Conservation (phyloP, 2,113 vertebrate species). For the Rhinichthys klamathensis region DNA sequence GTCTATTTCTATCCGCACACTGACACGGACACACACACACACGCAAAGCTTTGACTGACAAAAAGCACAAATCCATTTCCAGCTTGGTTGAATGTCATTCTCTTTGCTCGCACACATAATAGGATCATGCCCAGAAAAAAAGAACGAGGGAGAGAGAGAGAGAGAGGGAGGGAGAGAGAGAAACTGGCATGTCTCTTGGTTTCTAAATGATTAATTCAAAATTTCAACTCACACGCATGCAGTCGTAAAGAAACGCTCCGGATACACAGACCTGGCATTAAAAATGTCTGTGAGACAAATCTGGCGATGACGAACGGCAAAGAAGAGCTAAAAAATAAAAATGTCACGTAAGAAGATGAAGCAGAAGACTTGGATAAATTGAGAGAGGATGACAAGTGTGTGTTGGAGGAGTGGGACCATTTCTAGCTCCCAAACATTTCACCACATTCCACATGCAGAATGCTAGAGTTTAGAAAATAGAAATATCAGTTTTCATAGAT, state of each 20-base stretch:
- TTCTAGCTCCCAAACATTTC: constrained; percentile 11
- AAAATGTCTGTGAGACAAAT: constrained; percentile 24
- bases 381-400: constrained; percentile 13
- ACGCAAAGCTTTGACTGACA: constrained; percentile 63
- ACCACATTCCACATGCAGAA: neutral
- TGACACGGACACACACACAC: constrained; percentile 67
- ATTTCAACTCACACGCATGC: neutral
- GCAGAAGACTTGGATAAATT: constrained; percentile 3
- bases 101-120: constrained; percentile 19
- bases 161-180: constrained; percentile 6
- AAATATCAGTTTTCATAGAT: constrained; percentile 3
- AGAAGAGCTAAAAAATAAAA: neutral
- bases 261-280: constrained; percentile 6
- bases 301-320: neutral
- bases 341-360: neutral
- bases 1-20: constrained; percentile 78
- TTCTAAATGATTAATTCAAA: constrained; percentile 31
- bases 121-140: constrained; percentile 18
- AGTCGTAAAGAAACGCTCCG: neutral
- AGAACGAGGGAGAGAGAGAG: neutral
- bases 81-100: constrained; percentile 61
- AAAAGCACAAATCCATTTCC: constrained; percentile 70
- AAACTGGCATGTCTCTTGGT: constrained; percentile 1
- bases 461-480: neutral
- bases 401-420: neutral